Evolutionary conservation across 2,113 vertebrate genomes (phyloP), one percentile per base, ranked within the genome.

Genomic region (Pipra filicauda): DNA sequence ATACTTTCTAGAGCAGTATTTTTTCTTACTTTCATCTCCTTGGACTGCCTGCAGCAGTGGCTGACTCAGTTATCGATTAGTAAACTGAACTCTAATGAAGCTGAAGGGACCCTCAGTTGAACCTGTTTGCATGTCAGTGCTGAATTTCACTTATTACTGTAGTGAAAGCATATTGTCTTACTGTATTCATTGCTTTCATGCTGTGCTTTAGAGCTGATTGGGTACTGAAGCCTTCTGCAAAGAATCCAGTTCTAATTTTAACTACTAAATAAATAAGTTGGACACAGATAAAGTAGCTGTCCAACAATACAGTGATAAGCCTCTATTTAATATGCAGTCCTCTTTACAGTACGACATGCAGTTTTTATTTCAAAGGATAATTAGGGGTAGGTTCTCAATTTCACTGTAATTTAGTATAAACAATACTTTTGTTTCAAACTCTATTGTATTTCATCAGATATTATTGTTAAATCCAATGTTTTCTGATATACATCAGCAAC

Each of bases 11-110:
- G 49, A 95, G 66, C 20, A 87, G 51, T 87, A 72, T 94, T 92
- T 95, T 77, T 85, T 91, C 81, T 92, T 39, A 69, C 65, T 89
- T 96, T 89, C 66, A 72, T 91, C 77, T 93, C 58, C 48, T 87
- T 11, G 15, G 21, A 48, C 12, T 78, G 76, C 80, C 83, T 89
- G 37, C 44, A 91, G 75, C 73, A 91, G 37, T 73, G 54, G 52
- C 88, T 96, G 90, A 85, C 51, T 90, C 85, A 64, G 65, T 75
- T 91, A 85, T 89, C 0, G 28, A 86, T 95, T 86, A 82, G 73
- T 33, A 62, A 94, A 28, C 48, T 95, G 88, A 89, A 86, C 76
- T 82, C 41, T 87, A 93, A 94, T 57, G 91, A 91, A 87, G 76
- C 61, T 75, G 83, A 72, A 94, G 33, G 82, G 69, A 88, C 81